These are phyloP conservation scores for Crotalus helleri DNA, from an alignment of 2,113 vertebrate genomes.

Conservation along the genomic window DNA sequence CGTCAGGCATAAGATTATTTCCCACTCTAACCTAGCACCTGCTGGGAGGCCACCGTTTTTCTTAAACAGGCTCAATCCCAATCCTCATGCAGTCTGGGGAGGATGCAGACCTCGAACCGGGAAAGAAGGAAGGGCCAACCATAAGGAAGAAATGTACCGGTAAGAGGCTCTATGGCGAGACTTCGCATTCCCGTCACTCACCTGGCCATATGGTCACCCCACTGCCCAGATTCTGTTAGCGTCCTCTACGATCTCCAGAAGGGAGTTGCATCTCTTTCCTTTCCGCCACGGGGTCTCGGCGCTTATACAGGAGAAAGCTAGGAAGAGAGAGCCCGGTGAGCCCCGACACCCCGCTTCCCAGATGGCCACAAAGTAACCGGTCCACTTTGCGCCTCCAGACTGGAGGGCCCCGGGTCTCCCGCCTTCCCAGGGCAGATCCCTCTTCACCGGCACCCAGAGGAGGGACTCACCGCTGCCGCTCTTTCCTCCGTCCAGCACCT, in stretches of 20 bases:
- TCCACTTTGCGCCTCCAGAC: not conserved
- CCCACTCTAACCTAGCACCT: not conserved
- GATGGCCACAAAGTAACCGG: not conserved
- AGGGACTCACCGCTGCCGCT: not conserved
- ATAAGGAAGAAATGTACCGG: not conserved
- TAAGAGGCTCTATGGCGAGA: not conserved
- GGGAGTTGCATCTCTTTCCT: not conserved
- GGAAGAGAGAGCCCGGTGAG: not conserved
- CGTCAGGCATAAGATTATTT: not conserved
- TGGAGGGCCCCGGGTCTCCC: not conserved
- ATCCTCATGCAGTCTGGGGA: not conserved
- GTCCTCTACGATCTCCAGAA: not conserved
- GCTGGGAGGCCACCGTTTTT: not conserved
- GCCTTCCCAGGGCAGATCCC: too few species aligned
- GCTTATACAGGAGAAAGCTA: not conserved
- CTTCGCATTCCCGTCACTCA: not conserved
- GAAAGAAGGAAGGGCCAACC: not conserved
- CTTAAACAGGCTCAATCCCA: not conserved
- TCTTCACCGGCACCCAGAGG: too few species aligned
- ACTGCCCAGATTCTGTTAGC: not conserved
- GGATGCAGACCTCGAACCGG: not conserved
- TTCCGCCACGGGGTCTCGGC: not conserved
- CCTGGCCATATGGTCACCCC: conserved; percentile 41
- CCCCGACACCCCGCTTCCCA: not conserved
- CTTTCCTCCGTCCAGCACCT: not conserved